These are phyloP conservation scores for Ictalurus furcatus DNA, from an alignment of 2,113 vertebrate genomes.

Conservation along the genomic window DNA sequence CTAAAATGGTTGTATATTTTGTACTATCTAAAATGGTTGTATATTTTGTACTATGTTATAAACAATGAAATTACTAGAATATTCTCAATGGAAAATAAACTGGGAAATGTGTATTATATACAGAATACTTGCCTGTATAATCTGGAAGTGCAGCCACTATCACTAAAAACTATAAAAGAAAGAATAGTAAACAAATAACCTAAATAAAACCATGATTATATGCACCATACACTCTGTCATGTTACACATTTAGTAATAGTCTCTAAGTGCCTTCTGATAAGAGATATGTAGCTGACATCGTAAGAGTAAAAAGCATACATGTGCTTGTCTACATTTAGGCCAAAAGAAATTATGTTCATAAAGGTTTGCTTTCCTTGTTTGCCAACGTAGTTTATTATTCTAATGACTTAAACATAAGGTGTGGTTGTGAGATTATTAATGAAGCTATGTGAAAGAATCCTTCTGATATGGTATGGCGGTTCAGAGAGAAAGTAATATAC, in stretches of 20 bases:
- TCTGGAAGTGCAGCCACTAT: neutral
- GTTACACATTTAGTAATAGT: neutral
- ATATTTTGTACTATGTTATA: neutral
- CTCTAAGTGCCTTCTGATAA: neutral
- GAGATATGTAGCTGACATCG: neutral
- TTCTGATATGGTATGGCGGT: neutral
- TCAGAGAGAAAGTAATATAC: neutral
- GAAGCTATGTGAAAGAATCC: neutral
- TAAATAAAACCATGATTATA: neutral
- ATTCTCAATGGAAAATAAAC: neutral
- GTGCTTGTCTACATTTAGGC: neutral
- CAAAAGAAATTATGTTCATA: neutral
- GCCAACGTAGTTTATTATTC: neutral
- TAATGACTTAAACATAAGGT: neutral
- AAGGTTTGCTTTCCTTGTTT: neutral
- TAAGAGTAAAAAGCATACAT: neutral
- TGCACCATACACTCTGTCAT: neutral
- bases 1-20: neutral
- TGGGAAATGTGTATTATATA: neutral
- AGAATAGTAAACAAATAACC: neutral
- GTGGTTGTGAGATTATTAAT: neutral
- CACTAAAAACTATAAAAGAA: neutral
- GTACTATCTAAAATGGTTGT: neutral
- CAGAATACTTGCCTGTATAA: neutral
- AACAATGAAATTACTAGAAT: neutral